Evolutionary conservation across 2,797 vertebrate species (phyloP).

Genomic region (Myoxocephalus aenaeus): DNA sequence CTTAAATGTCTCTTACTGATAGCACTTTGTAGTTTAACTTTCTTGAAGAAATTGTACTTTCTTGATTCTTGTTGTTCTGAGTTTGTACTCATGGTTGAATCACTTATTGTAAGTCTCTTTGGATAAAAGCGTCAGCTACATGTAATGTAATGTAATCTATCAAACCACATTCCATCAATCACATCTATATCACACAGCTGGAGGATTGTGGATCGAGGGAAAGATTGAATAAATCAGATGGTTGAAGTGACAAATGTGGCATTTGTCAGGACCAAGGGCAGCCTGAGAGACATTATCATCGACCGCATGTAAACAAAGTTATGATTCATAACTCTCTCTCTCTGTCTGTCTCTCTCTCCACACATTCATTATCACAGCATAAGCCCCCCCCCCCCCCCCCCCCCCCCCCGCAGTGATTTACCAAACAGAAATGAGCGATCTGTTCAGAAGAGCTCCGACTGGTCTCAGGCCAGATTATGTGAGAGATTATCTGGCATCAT

Average conservation of each 20-base stretch:
- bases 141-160: too few species aligned
- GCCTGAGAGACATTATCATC: conserved; percentile 47
- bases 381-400: too few species aligned
- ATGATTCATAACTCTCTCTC: conserved; percentile 52
- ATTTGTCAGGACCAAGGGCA: conserved; percentile 63
- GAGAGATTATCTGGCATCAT: conserved; percentile 69
- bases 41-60: too few species aligned
- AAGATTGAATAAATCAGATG: conserved; percentile 48
- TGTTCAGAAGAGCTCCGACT: conserved; percentile 34
- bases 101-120: too few species aligned
- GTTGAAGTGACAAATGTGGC: conserved; percentile 51
- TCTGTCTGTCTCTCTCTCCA: background rate
- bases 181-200: too few species aligned
- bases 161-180: too few species aligned
- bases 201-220: background rate
- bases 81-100: too few species aligned
- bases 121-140: too few species aligned
- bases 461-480: conserved; percentile 65
- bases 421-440: conserved; percentile 39
- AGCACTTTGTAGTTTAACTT: too few species aligned
- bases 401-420: too few species aligned
- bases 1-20: too few species aligned
- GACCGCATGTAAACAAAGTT: conserved; percentile 62
- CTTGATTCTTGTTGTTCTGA: too few species aligned
- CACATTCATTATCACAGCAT: background rate